phyloP scores from a whole-genome alignment of 2,888 invertebrate genomes.

The Aleiodes leptofemur region DNA sequence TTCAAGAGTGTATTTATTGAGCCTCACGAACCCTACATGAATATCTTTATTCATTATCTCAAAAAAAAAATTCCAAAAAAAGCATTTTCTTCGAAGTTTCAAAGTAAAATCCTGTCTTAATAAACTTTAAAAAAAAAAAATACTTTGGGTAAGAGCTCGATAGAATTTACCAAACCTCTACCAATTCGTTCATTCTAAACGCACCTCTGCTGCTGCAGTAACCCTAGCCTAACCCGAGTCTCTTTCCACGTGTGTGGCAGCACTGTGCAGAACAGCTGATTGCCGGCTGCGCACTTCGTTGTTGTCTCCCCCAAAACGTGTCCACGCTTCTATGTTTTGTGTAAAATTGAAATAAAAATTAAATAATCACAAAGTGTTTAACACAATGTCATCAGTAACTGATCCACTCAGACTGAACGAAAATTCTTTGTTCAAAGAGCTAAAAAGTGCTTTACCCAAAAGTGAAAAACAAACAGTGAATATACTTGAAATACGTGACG shows the following conservation, averaged over 20 bases:
- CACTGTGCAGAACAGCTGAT: constrained; percentile 47
- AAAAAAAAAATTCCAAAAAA: too few species aligned
- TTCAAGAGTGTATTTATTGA: too few species aligned
- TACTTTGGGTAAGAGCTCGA: too few species aligned
- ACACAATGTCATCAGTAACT: constrained; percentile 79
- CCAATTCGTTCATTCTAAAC: too few species aligned
- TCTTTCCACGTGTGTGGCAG: constrained; percentile 45
- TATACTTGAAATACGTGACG: constrained; percentile 81
- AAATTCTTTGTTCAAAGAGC: constrained; percentile 79
- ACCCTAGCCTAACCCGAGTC: background rate
- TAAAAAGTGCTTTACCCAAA: constrained; percentile 78
- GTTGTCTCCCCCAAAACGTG: constrained; percentile 59
- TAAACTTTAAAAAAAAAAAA: too few species aligned
- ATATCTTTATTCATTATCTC: too few species aligned
- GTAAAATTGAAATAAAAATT: background rate
- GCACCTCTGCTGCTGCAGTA: too few species aligned
- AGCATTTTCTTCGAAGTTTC: too few species aligned
- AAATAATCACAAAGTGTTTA: constrained; percentile 40
- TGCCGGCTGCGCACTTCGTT: constrained; percentile 62
- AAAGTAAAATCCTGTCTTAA: too few species aligned
- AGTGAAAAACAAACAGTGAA: constrained; percentile 79
- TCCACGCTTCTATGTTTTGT: constrained; percentile 18
- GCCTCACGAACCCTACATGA: too few species aligned
- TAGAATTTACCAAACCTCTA: too few species aligned
- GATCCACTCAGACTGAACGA: constrained; percentile 79